These are phyloP conservation scores for Brachyhypopomus occidentalis DNA, from an alignment of 2,113 vertebrate genomes.

Conservation along the genomic window DNA sequence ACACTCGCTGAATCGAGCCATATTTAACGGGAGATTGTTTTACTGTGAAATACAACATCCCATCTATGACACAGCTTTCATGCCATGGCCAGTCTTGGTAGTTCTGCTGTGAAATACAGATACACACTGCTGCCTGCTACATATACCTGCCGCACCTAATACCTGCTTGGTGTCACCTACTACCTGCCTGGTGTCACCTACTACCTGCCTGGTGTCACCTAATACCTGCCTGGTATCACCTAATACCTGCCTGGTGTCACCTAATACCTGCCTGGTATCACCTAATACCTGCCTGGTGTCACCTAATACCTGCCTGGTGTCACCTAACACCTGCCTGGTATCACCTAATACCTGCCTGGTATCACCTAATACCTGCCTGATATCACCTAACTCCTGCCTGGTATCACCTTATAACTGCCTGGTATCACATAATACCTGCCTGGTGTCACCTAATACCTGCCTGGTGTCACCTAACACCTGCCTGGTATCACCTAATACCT, in stretches of 20 bases:
- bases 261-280: too few species aligned
- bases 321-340: not conserved
- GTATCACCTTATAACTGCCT: too few species aligned
- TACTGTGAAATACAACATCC: not conserved
- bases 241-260: too few species aligned
- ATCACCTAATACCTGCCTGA: too few species aligned
- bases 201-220: not conserved
- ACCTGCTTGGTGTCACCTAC: too few species aligned
- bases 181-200: too few species aligned
- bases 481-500: not conserved
- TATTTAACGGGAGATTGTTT: not conserved
- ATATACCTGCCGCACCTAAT: not conserved
- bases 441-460: too few species aligned
- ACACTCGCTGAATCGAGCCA: not conserved
- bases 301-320: not conserved
- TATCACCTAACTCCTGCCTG: not conserved
- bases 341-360: too few species aligned
- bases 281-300: not conserved
- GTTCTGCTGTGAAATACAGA: not conserved
- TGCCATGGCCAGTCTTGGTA: not conserved
- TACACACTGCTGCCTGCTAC: not conserved
- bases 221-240: slow-evolving; percentile 1
- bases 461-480: not conserved
- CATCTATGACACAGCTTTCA: not conserved
- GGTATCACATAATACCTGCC: too few species aligned